A percentile compares a stretch with the other conserved stretches of the same genome.
These are phyloP conservation scores for Malacoctenus gilli DNA, from an alignment of 2,797 vertebrate species.

Conservation along the genomic window DNA sequence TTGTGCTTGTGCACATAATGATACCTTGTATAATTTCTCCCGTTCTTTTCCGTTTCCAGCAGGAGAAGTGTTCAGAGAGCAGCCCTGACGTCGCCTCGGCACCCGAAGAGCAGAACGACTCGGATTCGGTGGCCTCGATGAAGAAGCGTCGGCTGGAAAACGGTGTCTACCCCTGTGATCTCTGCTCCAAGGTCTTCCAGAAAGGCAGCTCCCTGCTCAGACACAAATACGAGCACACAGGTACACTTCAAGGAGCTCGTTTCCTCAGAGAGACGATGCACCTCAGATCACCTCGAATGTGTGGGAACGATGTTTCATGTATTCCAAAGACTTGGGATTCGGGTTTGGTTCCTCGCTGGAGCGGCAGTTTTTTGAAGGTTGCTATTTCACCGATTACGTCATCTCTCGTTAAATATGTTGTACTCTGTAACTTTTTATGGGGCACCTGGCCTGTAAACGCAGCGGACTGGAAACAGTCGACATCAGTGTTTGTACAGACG, in stretches of 20 bases:
- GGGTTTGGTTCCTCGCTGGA: no score
- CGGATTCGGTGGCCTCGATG: constrained; percentile 84
- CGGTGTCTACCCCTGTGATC: constrained; percentile 93
- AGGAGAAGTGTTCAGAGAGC: constrained; percentile 88
- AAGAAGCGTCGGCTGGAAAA: constrained; percentile 91
- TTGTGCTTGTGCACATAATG: no score
- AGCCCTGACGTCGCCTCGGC: constrained; percentile 85
- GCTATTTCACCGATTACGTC: constrained; percentile 28
- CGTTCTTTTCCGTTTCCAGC: no score
- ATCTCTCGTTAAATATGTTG: constrained; percentile 26
- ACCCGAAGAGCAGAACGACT: constrained; percentile 88
- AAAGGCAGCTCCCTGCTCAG: constrained; percentile 96
- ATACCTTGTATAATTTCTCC: no score
- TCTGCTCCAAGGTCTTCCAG: constrained; percentile 98
- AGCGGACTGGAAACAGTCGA: background rate
- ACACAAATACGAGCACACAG: constrained; percentile 89
- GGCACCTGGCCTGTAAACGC: constrained; percentile 37
- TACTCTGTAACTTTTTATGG: constrained; percentile 21
- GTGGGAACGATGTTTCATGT: no score
- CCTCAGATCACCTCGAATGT: no score
- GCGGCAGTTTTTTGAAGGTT: background rate
- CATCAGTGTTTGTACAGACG: constrained; percentile 12
- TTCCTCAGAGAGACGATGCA: no score
- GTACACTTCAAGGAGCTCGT: constrained; percentile 28
- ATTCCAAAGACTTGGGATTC: no score